Base-by-base conservation (phyloP, 2,797 vertebrate genomes). In the Gila robusta region DNA sequence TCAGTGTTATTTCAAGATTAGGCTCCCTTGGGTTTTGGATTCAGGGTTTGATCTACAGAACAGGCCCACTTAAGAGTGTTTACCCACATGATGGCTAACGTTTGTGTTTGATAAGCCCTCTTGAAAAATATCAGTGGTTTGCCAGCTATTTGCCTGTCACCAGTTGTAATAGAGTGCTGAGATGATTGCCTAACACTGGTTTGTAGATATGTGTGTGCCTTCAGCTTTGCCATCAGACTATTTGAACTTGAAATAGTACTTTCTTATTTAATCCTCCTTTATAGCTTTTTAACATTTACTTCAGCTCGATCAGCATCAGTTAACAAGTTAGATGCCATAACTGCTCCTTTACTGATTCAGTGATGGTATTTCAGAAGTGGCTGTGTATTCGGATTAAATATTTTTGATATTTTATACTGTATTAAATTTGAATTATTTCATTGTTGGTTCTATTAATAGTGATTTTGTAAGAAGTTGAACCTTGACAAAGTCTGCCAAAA, bases 91-190 rank as follows among this genome's bases (percentile, higher is more conserved):
- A 78, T 59, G 79, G 89, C 85, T 79, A 86, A 87, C 62, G n/a
- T 37, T 86, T 88, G 70, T 88, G 85, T 87, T 89, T 85, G 83
- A 88, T 89, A 92, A 87, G 82, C 85, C 90, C 86, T 87, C 82
- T 87, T 88, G 90, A 91, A 78, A 89, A 83, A 89, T 89, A 83
- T 81, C 83, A 86, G 88, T 86, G 59, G 86, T 77, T 82, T 90
- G 84, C 49, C 78, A 89, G 85, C 88, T 87, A 82, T 90, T 83
- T 87, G 86, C 83, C 84, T 91, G 90, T 91, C 90, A 90, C 76
- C 84, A 86, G 86, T 82, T 85, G 83, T 85, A 84, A 80, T 64
- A 87, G 81, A 84, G 85, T 47, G 79, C 67, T 81, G 87, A 81
- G 72, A 72, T 72, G 79, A 85, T 85, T 86, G 77, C 56, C 14